Evolutionary conservation across 2,113 vertebrate species (phyloP).

Genomic region (Empidonax traillii): DNA sequence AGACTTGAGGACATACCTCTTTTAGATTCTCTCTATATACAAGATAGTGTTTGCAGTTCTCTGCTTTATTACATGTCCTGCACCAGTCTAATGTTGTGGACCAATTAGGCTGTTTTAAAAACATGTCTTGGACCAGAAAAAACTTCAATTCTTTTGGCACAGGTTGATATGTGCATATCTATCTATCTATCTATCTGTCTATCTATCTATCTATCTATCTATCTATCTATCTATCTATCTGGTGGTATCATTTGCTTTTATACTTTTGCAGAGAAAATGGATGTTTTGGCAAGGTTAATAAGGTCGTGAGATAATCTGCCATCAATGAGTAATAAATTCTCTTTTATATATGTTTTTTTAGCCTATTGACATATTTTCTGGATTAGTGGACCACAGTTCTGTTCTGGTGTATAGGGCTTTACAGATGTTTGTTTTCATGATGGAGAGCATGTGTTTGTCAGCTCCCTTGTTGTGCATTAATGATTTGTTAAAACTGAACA

Average conservation of each 20-base stretch:
- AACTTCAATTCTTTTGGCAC: neutral
- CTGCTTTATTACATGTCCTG: neutral
- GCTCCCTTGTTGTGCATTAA: neutral
- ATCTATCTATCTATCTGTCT: too few species aligned
- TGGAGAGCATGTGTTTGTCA: neutral
- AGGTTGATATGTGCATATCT: neutral
- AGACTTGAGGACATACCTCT: neutral
- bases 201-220: too few species aligned
- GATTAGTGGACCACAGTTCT: neutral
- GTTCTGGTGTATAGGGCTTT: neutral
- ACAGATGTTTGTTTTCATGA: neutral
- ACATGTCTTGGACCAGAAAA: neutral
- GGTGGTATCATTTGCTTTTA: neutral
- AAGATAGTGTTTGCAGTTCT: neutral
- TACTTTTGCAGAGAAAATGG: neutral
- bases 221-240: neutral
- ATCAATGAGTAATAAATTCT: neutral
- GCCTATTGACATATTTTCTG: neutral
- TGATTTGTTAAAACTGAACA: neutral
- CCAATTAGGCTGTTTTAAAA: neutral
- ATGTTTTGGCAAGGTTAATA: neutral
- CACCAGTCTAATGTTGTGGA: neutral
- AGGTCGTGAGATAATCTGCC: neutral
- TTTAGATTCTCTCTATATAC: neutral
- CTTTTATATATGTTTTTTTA: neutral